Conservation (phyloP, 2,113 vertebrate genomes). For the Dicaeum eximium region DNA sequence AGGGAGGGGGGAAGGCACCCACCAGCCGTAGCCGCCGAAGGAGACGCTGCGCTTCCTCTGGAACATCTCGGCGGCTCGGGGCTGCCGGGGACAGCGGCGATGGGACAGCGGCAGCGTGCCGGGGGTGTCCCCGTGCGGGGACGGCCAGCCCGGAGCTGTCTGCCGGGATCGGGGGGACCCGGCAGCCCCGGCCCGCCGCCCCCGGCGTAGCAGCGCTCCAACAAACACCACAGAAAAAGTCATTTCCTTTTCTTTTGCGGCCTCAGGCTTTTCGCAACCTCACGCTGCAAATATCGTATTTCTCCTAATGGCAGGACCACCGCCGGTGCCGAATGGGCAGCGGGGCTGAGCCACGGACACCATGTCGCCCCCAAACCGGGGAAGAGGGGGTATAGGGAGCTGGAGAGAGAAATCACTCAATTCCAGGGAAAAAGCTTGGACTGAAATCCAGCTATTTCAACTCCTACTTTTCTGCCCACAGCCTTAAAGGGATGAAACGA, state of each 20-base stretch:
- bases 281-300: background rate
- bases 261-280: background rate
- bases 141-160: background rate
- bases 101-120: background rate
- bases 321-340: accelerated
- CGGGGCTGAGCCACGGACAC: accelerated
- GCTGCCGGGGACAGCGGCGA: background rate
- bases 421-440: background rate
- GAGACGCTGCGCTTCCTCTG: slow-evolving; percentile 91
- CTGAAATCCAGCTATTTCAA: background rate
- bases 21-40: slow-evolving; percentile 94
- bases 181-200: background rate
- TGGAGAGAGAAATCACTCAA: background rate
- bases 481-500: background rate
- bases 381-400: background rate
- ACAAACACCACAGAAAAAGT: background rate
- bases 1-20: slow-evolving; percentile 55
- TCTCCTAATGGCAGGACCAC: background rate
- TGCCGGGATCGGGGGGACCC: background rate
- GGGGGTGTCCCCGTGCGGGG: too few species aligned
- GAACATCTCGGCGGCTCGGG: slow-evolving; percentile 74
- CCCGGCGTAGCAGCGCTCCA: background rate
- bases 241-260: slow-evolving; percentile 17
- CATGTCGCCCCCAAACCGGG: accelerated
- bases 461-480: slow-evolving; percentile 27